These are phyloP conservation scores for Potamilus streckersoni DNA, from an alignment of 1,140 invertebrate species.

Conservation along the genomic window DNA sequence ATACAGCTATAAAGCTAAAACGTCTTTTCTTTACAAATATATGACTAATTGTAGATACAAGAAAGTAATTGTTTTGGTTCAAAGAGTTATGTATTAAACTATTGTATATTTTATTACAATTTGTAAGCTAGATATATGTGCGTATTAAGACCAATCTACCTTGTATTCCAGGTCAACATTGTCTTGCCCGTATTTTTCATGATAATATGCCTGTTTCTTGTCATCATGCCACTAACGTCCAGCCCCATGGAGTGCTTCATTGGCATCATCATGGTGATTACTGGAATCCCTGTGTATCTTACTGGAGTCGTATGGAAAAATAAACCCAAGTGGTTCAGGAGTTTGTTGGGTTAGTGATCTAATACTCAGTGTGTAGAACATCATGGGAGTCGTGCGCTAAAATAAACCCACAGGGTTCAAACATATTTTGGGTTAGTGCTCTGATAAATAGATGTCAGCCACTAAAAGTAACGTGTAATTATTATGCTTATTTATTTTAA, in stretches of 20 bases:
- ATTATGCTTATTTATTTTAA: too few species aligned
- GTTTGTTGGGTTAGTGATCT: conserved; percentile 75
- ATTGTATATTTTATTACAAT: too few species aligned
- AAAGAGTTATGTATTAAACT: too few species aligned
- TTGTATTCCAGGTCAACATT: conserved; percentile 47
- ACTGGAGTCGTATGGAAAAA: conserved; percentile 84
- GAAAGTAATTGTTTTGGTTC: too few species aligned
- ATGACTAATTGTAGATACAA: too few species aligned
- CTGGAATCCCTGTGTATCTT: conserved; percentile 89
- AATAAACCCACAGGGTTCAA: conserved; percentile 78
- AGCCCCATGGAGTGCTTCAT: conserved; percentile 84
- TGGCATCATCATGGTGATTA: conserved; percentile 86
- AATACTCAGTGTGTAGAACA: conserved; percentile 78
- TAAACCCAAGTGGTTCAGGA: conserved; percentile 78
- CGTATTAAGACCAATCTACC: neutral
- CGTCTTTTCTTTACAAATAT: too few species aligned
- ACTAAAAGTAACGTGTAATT: too few species aligned
- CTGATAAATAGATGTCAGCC: too few species aligned
- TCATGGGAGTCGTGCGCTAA: conserved; percentile 84
- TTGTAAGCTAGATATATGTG: too few species aligned
- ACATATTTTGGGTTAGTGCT: conserved; percentile 74
- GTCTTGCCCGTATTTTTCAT: conserved; percentile 86
- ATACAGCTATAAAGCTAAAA: too few species aligned
- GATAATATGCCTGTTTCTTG: conserved; percentile 83
- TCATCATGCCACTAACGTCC: conserved; percentile 83